Conservation (phyloP, 2,113 vertebrate genomes). For the Variabilichromis moorii region DNA sequence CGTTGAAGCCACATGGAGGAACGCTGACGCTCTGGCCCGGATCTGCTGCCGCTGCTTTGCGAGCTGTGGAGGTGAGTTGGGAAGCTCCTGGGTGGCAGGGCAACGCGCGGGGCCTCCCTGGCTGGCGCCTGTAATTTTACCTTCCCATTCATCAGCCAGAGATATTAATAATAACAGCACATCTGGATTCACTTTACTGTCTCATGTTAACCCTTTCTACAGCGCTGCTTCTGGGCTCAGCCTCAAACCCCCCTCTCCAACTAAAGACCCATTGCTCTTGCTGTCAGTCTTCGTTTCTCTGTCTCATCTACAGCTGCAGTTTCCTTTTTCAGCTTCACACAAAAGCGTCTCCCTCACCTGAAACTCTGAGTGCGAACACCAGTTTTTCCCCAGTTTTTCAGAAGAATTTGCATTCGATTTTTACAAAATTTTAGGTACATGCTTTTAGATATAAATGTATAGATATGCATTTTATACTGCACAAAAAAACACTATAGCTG, state of each 20-base stretch:
- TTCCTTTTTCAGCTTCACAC: background rate
- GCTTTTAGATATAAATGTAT: background rate
- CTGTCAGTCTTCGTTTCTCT: constrained; percentile 34
- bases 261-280: constrained; percentile 1
- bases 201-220: constrained; percentile 79
- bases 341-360: background rate
- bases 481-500: rapidly evolving
- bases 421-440: background rate
- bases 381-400: background rate
- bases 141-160: constrained; percentile 93
- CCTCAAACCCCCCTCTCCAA: background rate
- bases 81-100: constrained; percentile 77
- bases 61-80: constrained; percentile 77
- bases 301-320: background rate
- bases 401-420: background rate
- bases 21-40: background rate
- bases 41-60: background rate
- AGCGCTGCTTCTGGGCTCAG: background rate
- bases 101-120: constrained; percentile 76
- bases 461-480: background rate
- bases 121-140: constrained; percentile 91
- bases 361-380: background rate
- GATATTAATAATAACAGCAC: constrained; percentile 94
- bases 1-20: background rate
- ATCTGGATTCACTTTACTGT: constrained; percentile 98